These are phyloP conservation scores for Pogonocichla stellata DNA, from an alignment of 2,113 vertebrate species.

Conservation along the genomic window DNA sequence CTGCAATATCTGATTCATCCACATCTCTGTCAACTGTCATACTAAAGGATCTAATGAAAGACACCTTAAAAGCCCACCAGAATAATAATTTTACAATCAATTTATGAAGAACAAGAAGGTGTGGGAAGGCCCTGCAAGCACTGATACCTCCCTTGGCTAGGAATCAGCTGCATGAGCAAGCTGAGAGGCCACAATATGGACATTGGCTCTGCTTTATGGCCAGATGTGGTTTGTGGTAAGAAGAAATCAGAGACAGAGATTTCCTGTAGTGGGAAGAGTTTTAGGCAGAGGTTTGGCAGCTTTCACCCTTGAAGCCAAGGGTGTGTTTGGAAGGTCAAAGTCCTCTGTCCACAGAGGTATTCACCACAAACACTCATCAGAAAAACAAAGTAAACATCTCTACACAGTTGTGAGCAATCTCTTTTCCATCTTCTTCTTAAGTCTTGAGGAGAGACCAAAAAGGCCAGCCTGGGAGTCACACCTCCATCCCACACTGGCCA, in stretches of 20 bases:
- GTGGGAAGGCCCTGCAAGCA: neutral
- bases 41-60: neutral
- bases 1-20: neutral
- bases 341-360: neutral
- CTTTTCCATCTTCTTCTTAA: neutral
- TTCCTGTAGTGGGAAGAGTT: neutral
- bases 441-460: neutral
- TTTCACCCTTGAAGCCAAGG: neutral
- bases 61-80: neutral
- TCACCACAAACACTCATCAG: neutral
- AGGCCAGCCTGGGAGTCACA: neutral
- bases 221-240: neutral
- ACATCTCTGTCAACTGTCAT: neutral
- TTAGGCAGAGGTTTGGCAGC: neutral
- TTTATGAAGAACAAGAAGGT: fast-evolving
- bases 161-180: neutral
- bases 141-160: neutral
- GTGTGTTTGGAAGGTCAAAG: neutral
- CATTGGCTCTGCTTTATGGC: neutral
- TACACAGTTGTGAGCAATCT: neutral
- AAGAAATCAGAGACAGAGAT: neutral
- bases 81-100: neutral
- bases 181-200: neutral
- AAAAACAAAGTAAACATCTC: neutral
- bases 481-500: neutral